phyloP scores from a whole-genome alignment of 2,797 vertebrate species.

The Falco peregrinus region DNA sequence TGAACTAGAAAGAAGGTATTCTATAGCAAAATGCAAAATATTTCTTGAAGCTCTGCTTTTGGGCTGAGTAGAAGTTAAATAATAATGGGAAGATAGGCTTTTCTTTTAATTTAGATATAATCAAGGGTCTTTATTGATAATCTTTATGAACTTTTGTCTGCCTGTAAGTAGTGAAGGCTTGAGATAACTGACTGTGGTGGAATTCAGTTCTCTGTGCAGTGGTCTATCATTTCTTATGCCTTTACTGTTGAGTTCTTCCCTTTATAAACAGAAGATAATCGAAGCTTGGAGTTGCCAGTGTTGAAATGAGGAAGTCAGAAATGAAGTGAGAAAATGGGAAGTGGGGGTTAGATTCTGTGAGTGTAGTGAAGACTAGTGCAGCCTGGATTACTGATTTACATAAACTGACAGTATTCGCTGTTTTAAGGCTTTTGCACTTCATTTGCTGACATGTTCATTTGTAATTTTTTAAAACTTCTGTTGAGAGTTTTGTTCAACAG shows the following conservation, averaged over 20 bases:
- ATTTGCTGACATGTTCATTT: neutral
- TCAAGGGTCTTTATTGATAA: neutral
- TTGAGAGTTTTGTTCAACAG: neutral
- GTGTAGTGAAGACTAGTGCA: neutral
- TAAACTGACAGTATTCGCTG: neutral
- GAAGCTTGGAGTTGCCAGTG: neutral
- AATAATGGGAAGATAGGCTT: neutral
- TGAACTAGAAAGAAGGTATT: neutral
- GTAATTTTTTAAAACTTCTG: neutral
- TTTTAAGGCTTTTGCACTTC: neutral
- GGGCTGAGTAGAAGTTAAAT: neutral
- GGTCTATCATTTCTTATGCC: accelerated
- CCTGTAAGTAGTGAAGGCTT: neutral
- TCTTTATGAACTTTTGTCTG: neutral
- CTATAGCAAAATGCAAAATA: neutral
- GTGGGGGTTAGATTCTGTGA: neutral
- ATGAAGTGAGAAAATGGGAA: neutral
- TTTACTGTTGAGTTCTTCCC: neutral
- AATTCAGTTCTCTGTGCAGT: neutral
- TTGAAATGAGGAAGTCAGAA: neutral
- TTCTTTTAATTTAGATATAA: neutral
- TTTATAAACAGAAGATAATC: neutral
- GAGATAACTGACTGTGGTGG: neutral
- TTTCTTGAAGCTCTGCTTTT: neutral
- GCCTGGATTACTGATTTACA: neutral